Evolutionary conservation across 2,888 invertebrate genomes (phyloP).

Genomic region (Diploptera punctata): DNA sequence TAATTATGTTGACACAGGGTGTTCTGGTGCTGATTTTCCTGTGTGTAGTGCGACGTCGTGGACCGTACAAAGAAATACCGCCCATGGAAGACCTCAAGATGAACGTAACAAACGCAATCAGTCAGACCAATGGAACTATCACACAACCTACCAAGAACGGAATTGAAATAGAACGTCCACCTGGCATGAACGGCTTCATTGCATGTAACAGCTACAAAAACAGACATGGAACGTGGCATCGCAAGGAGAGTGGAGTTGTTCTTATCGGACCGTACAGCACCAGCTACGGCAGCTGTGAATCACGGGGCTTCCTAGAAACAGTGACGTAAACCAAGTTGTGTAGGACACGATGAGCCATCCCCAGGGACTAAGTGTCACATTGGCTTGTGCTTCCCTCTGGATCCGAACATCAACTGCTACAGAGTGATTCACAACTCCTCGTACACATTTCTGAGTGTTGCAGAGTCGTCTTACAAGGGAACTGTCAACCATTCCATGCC

Average conservation of each 20-base stretch:
- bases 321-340: too few species aligned
- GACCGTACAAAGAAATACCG: constrained; percentile 50
- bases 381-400: too few species aligned
- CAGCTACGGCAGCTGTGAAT: constrained; percentile 62
- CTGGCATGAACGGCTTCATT: constrained; percentile 77
- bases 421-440: too few species aligned
- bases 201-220: constrained; percentile 80
- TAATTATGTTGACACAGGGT: too few species aligned
- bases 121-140: background rate
- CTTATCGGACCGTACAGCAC: constrained; percentile 59
- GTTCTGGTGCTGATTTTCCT: constrained; percentile 53
- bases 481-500: too few species aligned
- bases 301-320: constrained; percentile 51
- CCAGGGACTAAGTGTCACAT: too few species aligned
- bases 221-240: constrained; percentile 59
- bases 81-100: background rate
- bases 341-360: too few species aligned
- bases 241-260: constrained; percentile 48
- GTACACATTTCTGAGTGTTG: too few species aligned
- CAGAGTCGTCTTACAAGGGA: too few species aligned
- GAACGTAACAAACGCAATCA: background rate
- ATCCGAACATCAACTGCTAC: too few species aligned
- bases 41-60: constrained; percentile 50
- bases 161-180: constrained; percentile 71
- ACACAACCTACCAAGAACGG: constrained; percentile 47